A percentile compares a stretch with the other conserved stretches of the same genome.
Evolutionary conservation across 2,113 vertebrate species (phyloP).

Genomic region (Lepus europaeus): DNA sequence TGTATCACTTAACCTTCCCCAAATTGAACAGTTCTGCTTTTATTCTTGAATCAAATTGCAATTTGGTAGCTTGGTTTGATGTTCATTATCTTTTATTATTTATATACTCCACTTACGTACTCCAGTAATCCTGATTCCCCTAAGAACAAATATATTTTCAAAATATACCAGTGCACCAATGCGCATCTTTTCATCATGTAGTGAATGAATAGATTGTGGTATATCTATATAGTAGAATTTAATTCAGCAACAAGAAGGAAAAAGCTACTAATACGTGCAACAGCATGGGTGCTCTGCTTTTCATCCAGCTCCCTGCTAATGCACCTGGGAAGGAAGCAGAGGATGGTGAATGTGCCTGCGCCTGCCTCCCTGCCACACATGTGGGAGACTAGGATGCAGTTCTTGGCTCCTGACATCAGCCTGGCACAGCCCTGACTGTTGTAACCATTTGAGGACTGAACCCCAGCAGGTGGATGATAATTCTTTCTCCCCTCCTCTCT

Average conservation of each 20-base stretch:
- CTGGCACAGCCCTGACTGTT: no score
- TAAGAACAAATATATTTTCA: background rate
- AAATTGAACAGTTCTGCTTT: background rate
- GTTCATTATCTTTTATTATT: background rate
- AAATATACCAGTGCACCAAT: background rate
- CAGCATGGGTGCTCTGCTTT: background rate
- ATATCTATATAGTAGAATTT: background rate
- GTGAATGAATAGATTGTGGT: background rate
- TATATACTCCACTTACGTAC: background rate
- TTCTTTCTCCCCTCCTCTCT: no score
- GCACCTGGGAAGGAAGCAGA: no score
- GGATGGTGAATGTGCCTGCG: no score
- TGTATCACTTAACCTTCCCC: background rate
- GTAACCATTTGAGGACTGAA: no score
- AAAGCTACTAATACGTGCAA: background rate
- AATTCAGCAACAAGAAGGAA: background rate
- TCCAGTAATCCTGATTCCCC: background rate
- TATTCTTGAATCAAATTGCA: conserved; percentile 6
- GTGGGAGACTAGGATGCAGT: no score
- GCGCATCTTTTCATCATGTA: background rate
- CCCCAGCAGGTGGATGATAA: no score
- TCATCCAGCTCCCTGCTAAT: no score
- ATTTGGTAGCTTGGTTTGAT: background rate
- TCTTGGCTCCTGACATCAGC: no score
- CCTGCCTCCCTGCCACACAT: no score